A percentile compares a stretch with the other conserved stretches of the same genome.
Evolutionary conservation across 2,888 invertebrate species (phyloP).

Genomic region (Ormyrus thymus): DNA sequence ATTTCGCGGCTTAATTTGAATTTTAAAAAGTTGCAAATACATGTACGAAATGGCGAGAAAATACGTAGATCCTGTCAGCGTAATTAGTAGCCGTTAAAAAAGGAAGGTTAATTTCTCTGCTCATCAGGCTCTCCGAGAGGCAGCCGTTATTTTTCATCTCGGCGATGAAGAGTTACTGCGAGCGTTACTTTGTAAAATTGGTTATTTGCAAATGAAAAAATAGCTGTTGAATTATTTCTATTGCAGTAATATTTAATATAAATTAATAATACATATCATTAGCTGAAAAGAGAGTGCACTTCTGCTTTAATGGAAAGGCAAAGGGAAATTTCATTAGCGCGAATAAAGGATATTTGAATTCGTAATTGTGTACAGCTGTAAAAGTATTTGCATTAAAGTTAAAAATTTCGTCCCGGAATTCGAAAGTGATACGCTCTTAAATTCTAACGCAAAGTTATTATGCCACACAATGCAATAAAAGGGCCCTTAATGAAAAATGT

Average conservation of each 20-base stretch:
- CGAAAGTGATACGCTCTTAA: not conserved
- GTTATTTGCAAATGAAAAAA: constrained; percentile 18
- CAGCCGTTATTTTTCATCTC: constrained; percentile 33
- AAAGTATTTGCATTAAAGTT: not conserved
- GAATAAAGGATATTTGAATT: too few species aligned
- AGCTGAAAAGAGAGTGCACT: too few species aligned
- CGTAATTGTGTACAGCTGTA: not conserved
- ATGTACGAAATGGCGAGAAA: not conserved
- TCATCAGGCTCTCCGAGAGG: constrained; percentile 32
- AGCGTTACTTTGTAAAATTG: constrained; percentile 28
- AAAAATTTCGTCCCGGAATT: too few species aligned
- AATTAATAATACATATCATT: too few species aligned
- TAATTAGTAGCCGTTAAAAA: not conserved
- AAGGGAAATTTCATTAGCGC: too few species aligned
- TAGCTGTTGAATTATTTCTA: too few species aligned
- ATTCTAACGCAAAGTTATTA: not conserved
- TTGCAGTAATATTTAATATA: too few species aligned
- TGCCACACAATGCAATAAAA: too few species aligned
- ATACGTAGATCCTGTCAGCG: not conserved
- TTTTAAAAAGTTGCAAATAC: not conserved
- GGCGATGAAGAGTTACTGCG: constrained; percentile 31
- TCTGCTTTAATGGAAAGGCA: too few species aligned
- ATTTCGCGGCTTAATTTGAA: too few species aligned
- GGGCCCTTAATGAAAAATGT: constrained; percentile 4
- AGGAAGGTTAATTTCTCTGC: constrained; percentile 28